Conservation (phyloP, 1,140 invertebrate species). For the Brachystomella parvula region DNA sequence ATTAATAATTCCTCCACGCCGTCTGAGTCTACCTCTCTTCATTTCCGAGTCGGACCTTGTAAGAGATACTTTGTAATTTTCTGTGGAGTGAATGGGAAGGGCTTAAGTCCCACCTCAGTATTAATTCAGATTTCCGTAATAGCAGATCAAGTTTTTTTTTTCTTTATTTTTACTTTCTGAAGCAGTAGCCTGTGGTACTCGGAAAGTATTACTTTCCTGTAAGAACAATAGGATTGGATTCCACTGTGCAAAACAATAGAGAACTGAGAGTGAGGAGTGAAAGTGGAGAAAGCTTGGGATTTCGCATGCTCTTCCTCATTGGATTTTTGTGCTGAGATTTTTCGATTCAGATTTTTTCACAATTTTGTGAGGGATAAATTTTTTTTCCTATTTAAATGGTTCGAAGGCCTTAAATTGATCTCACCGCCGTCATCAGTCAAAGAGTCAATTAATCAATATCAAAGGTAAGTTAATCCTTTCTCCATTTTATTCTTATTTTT, state of each 20-base stretch:
- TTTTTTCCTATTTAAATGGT: neutral
- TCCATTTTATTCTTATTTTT: neutral
- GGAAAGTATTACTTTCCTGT: too few relatives aligned
- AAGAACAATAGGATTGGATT: too few relatives aligned
- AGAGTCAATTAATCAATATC: neutral
- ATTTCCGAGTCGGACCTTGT: constrained; percentile 8
- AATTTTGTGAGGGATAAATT: neutral
- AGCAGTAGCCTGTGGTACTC: neutral
- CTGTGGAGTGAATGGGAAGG: neutral
- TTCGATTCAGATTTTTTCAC: neutral
- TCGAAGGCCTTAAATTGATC: neutral
- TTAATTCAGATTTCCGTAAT: neutral
- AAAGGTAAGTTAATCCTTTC: constrained; percentile 10
- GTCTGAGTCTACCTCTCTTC: neutral
- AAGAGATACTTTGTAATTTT: constrained; percentile 8
- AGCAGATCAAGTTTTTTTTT: neutral
- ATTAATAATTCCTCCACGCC: constrained; percentile 8
- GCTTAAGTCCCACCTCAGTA: neutral
- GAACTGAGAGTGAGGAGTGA: neutral
- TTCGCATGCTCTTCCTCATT: neutral
- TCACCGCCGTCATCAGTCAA: neutral
- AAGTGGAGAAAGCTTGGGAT: neutral
- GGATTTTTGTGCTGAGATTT: neutral
- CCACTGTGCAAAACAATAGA: neutral
- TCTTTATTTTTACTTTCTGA: too few relatives aligned